These are phyloP conservation scores for Potamilus streckersoni DNA, from an alignment of 1,140 invertebrate genomes.

Conservation along the genomic window DNA sequence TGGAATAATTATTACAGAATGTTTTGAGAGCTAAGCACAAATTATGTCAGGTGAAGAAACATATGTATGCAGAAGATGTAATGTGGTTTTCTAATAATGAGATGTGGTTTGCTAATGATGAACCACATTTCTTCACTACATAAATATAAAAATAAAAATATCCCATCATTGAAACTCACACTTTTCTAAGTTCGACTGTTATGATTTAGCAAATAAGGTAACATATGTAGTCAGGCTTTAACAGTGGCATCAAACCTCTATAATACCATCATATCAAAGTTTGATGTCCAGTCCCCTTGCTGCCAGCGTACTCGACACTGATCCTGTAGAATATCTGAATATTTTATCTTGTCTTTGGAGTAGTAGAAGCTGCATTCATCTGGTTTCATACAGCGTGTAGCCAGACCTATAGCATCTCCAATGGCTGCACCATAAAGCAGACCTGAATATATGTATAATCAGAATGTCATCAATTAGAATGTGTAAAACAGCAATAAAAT, in stretches of 20 bases:
- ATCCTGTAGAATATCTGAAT: constrained; percentile 62
- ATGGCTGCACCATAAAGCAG: constrained; percentile 68
- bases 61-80: neutral
- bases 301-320: constrained; percentile 62
- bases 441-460: constrained; percentile 44
- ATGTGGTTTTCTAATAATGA: neutral
- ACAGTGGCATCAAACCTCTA: neutral
- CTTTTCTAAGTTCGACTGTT: neutral
- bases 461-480: too few relatives aligned
- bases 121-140: neutral
- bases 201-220: neutral
- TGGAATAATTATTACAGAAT: too few relatives aligned
- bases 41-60: too few relatives aligned
- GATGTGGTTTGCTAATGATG: neutral
- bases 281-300: constrained; percentile 65
- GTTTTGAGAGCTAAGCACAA: too few relatives aligned
- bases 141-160: neutral
- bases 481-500: too few relatives aligned
- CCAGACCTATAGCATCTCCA: constrained; percentile 66
- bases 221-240: neutral
- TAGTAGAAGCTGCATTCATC: constrained; percentile 68
- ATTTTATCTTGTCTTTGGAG: constrained; percentile 47
- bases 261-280: constrained; percentile 66
- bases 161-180: neutral
- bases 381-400: constrained; percentile 62